These are phyloP conservation scores for Orthosia gracilis DNA, from an alignment of 2,888 invertebrate genomes.

Conservation along the genomic window DNA sequence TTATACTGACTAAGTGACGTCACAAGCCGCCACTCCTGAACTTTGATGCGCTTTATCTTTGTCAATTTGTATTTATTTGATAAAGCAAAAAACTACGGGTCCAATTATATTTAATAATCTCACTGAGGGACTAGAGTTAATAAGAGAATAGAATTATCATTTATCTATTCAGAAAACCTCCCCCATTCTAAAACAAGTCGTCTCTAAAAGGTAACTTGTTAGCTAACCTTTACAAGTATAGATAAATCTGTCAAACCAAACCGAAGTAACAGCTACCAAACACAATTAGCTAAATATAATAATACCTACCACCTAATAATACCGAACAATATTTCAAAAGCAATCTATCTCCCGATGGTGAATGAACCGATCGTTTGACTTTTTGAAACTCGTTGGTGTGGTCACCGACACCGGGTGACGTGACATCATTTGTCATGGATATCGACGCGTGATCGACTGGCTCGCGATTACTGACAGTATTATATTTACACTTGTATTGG, in stretches of 20 bases:
- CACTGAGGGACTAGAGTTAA: too few species aligned
- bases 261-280: conserved; percentile 7
- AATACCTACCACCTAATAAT: conserved; percentile 37
- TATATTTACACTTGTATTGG: conserved; percentile 59
- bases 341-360: conserved; percentile 70
- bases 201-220: not conserved
- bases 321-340: conserved; percentile 56
- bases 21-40: too few species aligned
- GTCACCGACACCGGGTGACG: conserved; percentile 76
- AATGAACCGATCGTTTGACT: conserved; percentile 80
- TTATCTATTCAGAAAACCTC: too few species aligned
- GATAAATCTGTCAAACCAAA: conserved; percentile 11
- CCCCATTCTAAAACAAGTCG: not conserved
- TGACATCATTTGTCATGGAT: conserved; percentile 83
- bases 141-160: too few species aligned
- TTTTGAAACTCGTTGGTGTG: conserved; percentile 77
- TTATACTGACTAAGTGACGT: too few species aligned
- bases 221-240: not conserved
- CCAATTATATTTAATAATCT: too few species aligned
- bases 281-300: conserved; percentile 42
- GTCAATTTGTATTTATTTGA: too few species aligned
- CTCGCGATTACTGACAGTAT: conserved; percentile 71
- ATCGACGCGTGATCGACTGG: conserved; percentile 85
- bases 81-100: too few species aligned
- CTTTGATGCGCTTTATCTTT: too few species aligned